Percentiles rank a stretch among this genome's conserved stretches.
phyloP scores from a whole-genome alignment of 1,140 invertebrate genomes.

The Neotoxoptera formosana region DNA sequence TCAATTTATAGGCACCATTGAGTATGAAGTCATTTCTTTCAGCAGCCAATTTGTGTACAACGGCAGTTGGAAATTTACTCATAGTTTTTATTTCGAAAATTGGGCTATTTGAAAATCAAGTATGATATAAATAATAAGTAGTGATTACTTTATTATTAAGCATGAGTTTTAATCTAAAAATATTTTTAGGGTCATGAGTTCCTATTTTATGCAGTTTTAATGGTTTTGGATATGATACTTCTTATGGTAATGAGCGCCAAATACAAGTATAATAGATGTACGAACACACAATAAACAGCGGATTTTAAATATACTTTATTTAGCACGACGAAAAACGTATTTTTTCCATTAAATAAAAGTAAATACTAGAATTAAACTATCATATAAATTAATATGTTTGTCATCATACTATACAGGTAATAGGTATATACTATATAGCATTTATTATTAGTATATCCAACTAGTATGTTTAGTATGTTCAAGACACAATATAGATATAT shows the following conservation, averaged over 20 bases:
- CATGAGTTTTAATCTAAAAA: neutral
- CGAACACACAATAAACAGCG: conserved; percentile 61
- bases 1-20: conserved; percentile 38
- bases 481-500: no score
- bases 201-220: conserved; percentile 85
- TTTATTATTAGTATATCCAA: no score
- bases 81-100: conserved; percentile 12
- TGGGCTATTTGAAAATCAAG: neutral
- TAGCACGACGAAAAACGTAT: neutral
- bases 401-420: neutral
- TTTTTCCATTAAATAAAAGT: neutral
- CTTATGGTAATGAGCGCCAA: conserved; percentile 79
- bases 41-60: neutral
- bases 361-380: neutral
- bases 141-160: no score
- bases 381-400: neutral
- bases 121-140: neutral
- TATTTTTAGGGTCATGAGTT: conserved; percentile 80
- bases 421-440: no score
- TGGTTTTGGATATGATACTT: conserved; percentile 81
- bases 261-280: conserved; percentile 67
- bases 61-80: conserved; percentile 1
- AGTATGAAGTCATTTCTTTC: conserved; percentile 41
- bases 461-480: no score
- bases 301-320: neutral